Conservation (phyloP, 2,113 vertebrate genomes). For the Fregata magnificens region DNA sequence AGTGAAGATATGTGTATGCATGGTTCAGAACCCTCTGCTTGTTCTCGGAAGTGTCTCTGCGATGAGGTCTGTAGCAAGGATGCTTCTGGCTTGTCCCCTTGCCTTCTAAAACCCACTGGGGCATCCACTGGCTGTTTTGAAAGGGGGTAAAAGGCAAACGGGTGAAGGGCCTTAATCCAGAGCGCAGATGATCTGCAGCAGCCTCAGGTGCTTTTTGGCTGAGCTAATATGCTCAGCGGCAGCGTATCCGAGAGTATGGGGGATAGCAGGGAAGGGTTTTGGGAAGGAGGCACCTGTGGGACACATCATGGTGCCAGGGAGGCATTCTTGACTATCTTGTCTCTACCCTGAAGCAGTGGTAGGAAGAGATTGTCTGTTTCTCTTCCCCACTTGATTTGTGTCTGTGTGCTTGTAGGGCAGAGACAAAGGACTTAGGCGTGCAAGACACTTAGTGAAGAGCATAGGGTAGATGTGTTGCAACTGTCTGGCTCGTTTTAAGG, state of each 20-base stretch:
- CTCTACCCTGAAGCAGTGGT: not conserved
- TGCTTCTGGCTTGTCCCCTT: not conserved
- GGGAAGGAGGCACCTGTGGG: not conserved
- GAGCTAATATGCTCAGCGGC: not conserved
- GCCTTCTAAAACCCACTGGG: not conserved
- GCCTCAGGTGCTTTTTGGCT: not conserved
- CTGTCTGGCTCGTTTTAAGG: not conserved
- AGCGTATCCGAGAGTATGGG: not conserved
- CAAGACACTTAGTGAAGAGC: not conserved
- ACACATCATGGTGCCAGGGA: not conserved
- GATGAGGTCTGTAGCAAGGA: not conserved
- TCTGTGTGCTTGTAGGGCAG: not conserved
- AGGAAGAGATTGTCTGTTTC: not conserved
- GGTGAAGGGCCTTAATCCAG: not conserved
- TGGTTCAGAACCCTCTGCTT: not conserved
- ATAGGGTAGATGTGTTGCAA: constrained; percentile 29
- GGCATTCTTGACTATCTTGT: not conserved
- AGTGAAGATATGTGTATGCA: not conserved
- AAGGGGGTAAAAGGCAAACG: not conserved
- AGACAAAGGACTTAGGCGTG: not conserved
- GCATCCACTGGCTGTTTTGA: not conserved
- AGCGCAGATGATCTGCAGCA: not conserved
- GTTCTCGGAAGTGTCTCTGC: not conserved
- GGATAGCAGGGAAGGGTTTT: not conserved
- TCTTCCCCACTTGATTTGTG: not conserved